These are phyloP conservation scores for Notodonta dromedarius DNA, from an alignment of 2,888 invertebrate genomes.

Conservation along the genomic window DNA sequence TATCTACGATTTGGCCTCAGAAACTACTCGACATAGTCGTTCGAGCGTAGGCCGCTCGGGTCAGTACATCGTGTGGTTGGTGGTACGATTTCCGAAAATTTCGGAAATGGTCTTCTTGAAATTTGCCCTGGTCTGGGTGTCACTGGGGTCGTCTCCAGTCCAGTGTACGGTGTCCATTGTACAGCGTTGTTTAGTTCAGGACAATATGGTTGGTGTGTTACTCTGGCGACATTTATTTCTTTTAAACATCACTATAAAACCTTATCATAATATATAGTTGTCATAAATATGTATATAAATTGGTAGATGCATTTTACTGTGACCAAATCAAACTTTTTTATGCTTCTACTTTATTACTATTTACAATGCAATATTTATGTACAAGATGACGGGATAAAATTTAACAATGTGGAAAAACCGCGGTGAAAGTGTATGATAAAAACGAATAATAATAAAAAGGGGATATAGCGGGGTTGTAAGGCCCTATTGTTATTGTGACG, in stretches of 20 bases:
- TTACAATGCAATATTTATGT: constrained; percentile 25
- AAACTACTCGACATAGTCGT: no score
- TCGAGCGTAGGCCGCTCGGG: no score
- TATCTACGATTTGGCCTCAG: no score
- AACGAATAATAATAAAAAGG: constrained; percentile 40
- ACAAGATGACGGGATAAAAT: constrained; percentile 35
- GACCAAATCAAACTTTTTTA: background rate
- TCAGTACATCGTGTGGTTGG: no score
- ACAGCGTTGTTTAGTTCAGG: no score
- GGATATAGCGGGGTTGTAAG: constrained; percentile 29
- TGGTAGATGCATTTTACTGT: background rate
- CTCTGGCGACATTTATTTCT: no score
- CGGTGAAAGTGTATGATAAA: constrained; percentile 40
- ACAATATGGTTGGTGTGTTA: no score
- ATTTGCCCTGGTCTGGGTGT: no score
- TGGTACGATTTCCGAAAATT: no score
- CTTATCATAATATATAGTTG: background rate
- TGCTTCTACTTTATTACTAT: constrained; percentile 26
- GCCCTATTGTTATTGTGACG: constrained; percentile 35
- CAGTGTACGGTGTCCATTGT: no score
- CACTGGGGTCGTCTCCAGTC: no score
- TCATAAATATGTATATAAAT: background rate
- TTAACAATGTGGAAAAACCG: constrained; percentile 34
- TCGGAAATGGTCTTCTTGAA: no score
- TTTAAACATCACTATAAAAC: background rate